Evolutionary conservation across 1,140 invertebrate genomes (phyloP).

Genomic region (Aethina tumida): DNA sequence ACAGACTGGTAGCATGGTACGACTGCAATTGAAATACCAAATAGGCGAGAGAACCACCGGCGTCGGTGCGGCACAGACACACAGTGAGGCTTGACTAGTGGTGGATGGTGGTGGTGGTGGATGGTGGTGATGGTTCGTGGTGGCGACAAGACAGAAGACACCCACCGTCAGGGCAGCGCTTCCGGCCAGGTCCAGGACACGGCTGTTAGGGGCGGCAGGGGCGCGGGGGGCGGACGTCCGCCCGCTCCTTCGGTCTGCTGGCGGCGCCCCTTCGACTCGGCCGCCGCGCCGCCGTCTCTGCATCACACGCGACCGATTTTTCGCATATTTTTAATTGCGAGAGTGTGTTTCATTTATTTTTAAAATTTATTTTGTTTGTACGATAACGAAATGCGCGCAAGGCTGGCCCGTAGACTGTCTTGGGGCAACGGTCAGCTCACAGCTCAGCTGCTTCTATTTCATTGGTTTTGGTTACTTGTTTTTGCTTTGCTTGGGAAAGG

Average conservation of each 20-base stretch:
- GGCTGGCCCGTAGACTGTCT: conserved; percentile 38
- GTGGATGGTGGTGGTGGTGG: neutral
- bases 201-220: conserved; percentile 26
- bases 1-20: too few species aligned
- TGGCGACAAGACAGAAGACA: too few species aligned
- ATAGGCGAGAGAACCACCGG: too few species aligned
- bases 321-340: conserved; percentile 14
- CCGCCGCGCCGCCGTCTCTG: conserved; percentile 17
- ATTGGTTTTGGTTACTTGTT: too few species aligned
- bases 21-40: too few species aligned
- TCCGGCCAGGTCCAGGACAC: conserved; percentile 34
- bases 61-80: too few species aligned
- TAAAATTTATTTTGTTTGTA: conserved; percentile 8
- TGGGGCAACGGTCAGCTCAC: conserved; percentile 36
- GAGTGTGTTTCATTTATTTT: neutral
- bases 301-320: conserved; percentile 18
- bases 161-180: conserved; percentile 30
- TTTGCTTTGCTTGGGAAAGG: too few species aligned
- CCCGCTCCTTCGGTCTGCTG: conserved; percentile 4
- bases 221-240: conserved; percentile 17
- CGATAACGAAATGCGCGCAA: conserved; percentile 24
- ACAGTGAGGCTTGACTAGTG: too few species aligned
- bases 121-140: neutral
- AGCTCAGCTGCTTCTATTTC: too few species aligned
- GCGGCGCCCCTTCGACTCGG: conserved; percentile 9